phyloP scores from a whole-genome alignment of 37 sponge, comb jelly and placozoan species.

The Oscarella lobularis region DNA sequence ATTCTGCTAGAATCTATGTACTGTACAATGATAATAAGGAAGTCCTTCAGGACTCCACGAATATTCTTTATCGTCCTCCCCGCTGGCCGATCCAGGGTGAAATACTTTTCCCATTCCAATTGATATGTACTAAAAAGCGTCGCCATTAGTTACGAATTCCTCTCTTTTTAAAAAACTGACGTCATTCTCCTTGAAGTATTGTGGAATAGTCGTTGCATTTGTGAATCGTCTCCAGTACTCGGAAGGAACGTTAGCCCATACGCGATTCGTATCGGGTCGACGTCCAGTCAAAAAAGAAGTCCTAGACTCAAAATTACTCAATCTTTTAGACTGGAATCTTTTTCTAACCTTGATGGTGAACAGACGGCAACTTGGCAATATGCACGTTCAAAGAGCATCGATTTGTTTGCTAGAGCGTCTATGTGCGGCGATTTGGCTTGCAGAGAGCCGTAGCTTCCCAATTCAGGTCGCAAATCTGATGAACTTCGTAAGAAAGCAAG shows the following conservation, averaged over 20 bases:
- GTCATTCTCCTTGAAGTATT: conserved; percentile 45
- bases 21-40: conserved; percentile 16
- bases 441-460: conserved; percentile 22
- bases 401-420: conserved; percentile 23
- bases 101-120: conserved; percentile 38
- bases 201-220: conserved; percentile 40
- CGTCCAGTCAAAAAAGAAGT: conserved; percentile 31
- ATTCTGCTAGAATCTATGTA: no score
- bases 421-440: conserved; percentile 16
- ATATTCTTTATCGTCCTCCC: conserved; percentile 18
- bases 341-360: conserved; percentile 23
- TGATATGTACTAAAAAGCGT: conserved; percentile 13
- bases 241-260: conserved; percentile 17
- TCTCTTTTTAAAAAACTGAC: no score
- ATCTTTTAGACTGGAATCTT: no score
- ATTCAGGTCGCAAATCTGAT: conserved; percentile 25
- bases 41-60: conserved; percentile 38
- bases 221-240: conserved; percentile 27
- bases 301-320: background rate
- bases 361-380: conserved; percentile 43
- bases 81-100: conserved; percentile 33
- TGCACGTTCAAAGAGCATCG: conserved; percentile 29
- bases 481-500: no score
- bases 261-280: conserved; percentile 32
- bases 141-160: no score